Base-by-base conservation (phyloP, 2,113 vertebrate genomes). In the Monopterus albus region DNA sequence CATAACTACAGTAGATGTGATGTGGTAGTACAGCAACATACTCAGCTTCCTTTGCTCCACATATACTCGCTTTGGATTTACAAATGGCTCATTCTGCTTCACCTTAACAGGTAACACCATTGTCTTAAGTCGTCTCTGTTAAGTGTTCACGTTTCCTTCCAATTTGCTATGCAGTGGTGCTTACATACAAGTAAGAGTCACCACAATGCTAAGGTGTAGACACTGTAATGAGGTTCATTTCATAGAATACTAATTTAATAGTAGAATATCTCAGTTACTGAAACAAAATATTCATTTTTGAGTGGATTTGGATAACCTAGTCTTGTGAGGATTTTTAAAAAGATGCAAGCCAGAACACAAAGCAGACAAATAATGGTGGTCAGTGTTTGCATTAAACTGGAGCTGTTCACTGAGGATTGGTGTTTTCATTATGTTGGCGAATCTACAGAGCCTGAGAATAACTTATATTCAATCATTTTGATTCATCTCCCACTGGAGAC, bases 61-160 rank as follows among this genome's bases (percentile, higher is more conserved):
- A 61, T 71, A 58, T 83, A 87, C 90, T 81, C 62, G 74, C 76
- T 40, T 18, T 15, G 62, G 80, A 84, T 83, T 86, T 87, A 85
- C 72, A 79, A 75, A 75, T 67, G 43, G 39, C 64, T 50, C 66
- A 49, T 51, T 76, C 80, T 53, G 50, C 64, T 74, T 78, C 52
- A 63, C 73, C 47, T 80, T 58, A 75, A 66, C 73, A 78, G 59
- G 73, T 79, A 58, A 80, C 75, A 76, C 40, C 50, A 26, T 39
- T 42, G 29, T 74, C 52, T 80, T 72, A 47, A 59, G 51, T 62
- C 26, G 42, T 58, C 35, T 53, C 50, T 43, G 29, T 63, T 72
- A 75, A 60, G 75, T 63, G 45, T 52, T 50, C 51, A 35, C 42
- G 58, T 70, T 63, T 53, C 52, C 58, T 51, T 68, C 61, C 51